phyloP scores from a whole-genome alignment of 1,140 invertebrate species.

The Leptinotarsa undecemlineata region DNA sequence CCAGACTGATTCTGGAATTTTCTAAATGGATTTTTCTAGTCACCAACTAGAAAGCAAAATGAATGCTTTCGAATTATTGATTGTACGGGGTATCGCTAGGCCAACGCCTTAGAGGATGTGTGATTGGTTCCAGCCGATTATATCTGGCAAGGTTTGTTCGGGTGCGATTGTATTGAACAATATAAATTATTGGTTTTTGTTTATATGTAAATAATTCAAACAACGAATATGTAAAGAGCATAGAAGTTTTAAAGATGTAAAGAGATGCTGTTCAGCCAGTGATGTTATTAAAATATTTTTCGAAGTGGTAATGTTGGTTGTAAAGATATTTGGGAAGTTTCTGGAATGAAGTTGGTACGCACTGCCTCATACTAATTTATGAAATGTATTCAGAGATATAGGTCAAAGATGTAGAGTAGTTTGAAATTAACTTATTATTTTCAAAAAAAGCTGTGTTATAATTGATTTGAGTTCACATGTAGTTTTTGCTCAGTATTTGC shows the following conservation, averaged over 20 bases:
- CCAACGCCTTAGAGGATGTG: not conserved
- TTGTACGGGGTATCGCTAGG: constrained; percentile 1
- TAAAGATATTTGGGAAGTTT: not conserved
- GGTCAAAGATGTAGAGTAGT: constrained; percentile 5
- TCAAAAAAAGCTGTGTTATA: constrained; percentile 47
- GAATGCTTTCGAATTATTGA: constrained; percentile 2
- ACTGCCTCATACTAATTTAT: constrained; percentile 23
- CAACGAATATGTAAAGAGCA: constrained; percentile 26
- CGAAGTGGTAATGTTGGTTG: constrained; percentile 7
- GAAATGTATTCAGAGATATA: constrained; percentile 9
- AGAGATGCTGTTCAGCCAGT: not conserved
- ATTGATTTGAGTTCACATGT: constrained; percentile 39
- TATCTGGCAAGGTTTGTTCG: constrained; percentile 9
- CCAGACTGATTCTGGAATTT: constrained; percentile 25
- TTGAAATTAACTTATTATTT: constrained; percentile 26
- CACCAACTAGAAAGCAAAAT: constrained; percentile 25
- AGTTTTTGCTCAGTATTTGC: constrained; percentile 41
- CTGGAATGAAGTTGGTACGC: constrained; percentile 6
- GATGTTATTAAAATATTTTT: constrained; percentile 12
- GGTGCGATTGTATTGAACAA: constrained; percentile 13
- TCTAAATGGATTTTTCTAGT: constrained; percentile 30
- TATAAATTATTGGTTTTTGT: constrained; percentile 37
- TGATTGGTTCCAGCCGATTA: constrained; percentile 2
- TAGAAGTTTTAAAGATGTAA: constrained; percentile 1
- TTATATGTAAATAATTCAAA: constrained; percentile 37